These are phyloP conservation scores for Steatornis caripensis DNA, from an alignment of 2,113 vertebrate species.

Conservation along the genomic window DNA sequence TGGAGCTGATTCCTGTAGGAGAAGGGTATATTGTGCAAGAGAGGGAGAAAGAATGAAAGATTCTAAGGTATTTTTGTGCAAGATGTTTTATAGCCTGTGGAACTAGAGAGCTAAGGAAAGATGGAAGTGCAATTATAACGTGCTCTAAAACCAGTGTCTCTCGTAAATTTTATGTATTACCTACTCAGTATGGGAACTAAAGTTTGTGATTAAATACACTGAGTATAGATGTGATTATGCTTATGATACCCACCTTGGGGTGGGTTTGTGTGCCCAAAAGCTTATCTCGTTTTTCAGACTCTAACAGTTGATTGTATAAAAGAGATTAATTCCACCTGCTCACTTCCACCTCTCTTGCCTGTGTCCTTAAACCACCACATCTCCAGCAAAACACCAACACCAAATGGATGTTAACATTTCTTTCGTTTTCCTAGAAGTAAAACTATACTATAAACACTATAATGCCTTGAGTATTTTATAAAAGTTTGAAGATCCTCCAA, in stretches of 20 bases:
- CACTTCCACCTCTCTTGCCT: neutral
- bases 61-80: neutral
- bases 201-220: neutral
- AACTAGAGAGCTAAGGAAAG: neutral
- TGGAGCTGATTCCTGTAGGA: neutral
- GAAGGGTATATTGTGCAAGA: neutral
- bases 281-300: neutral
- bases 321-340: neutral
- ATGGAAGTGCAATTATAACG: neutral
- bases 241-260: neutral
- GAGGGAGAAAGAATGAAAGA: neutral
- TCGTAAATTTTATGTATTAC: neutral
- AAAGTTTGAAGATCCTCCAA: neutral
- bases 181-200: neutral
- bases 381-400: neutral
- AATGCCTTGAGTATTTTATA: neutral
- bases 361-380: neutral
- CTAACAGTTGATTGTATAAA: neutral
- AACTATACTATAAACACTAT: neutral
- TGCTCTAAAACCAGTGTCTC: neutral
- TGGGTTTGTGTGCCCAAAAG: neutral
- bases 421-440: neutral
- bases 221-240: neutral
- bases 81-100: neutral
- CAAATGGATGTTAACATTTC: neutral